Base-by-base conservation (phyloP, 1,140 invertebrate genomes). In the Gyrodactylus bullatarudis region DNA sequence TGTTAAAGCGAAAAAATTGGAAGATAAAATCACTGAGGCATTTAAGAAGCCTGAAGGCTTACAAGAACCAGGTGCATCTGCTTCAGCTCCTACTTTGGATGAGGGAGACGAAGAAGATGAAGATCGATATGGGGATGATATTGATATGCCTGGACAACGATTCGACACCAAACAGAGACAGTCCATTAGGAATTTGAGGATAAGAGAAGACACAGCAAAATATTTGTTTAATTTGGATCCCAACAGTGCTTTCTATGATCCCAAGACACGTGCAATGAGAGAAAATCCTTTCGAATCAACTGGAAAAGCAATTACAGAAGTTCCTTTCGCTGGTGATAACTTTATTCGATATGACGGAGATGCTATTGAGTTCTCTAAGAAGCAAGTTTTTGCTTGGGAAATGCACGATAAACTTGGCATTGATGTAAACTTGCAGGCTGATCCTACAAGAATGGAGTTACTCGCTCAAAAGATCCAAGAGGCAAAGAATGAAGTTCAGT, bases 331-430 rank as follows among this genome's bases (percentile, higher is more conserved):
- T 27, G 95, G 95, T 21, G 95, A 98, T 80, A 98, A 99, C 80
- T 93, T 92, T 84, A 87, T 88, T 0, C 84, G 93, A 26, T 91
- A 88, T 77, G 87, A 88, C 68, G 94, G 94, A 19, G 94, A 97
- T 81, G 95, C 93, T 0, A 83, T 85, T 54, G 84, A 87, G 73
- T 91, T 97, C 79, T 87, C 89, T 1, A 86, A 86, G 23, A 88
- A 89, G 22, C 92, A 97, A 79, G 82, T 95, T 76, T 99, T 99
- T 85, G 92, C 94, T 0, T 99, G 95, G 94, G 89, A 97, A 78
- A 26, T 74, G 68, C 92, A 92, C 0, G 87, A 89, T 78, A 87
- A 89, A 74, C 87, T 87, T 77, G 91, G 81, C 20, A 77, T 96
- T 0, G 92, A 98, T 82, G 89, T 98, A 1, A 91, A 98, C 82